These are phyloP conservation scores for Diaphora mendica DNA, from an alignment of 2,888 invertebrate genomes.

Conservation along the genomic window DNA sequence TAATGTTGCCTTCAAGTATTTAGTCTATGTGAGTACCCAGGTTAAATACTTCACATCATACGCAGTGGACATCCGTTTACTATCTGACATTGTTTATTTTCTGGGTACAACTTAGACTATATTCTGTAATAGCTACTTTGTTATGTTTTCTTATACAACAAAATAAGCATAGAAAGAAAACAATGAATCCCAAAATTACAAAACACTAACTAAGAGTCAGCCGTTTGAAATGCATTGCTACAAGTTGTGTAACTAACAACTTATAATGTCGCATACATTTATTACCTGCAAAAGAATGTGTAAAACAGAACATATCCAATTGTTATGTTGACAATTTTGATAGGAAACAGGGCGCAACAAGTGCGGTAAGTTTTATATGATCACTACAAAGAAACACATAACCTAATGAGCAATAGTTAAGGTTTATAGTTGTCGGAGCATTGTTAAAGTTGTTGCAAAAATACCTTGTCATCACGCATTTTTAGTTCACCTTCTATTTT, in stretches of 20 bases:
- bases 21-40: neutral
- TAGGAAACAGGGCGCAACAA: constrained; percentile 76
- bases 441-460: constrained; percentile 52
- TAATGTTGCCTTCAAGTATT: neutral
- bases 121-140: constrained; percentile 8
- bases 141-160: constrained; percentile 16
- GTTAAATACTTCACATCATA: neutral
- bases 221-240: constrained; percentile 21
- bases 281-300: constrained; percentile 54
- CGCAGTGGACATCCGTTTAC: neutral
- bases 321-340: constrained; percentile 75
- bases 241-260: constrained; percentile 44
- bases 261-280: constrained; percentile 36
- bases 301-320: constrained; percentile 62
- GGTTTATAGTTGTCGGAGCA: constrained; percentile 8
- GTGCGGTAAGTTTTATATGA: constrained; percentile 48
- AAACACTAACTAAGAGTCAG: constrained; percentile 19
- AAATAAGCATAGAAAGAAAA: constrained; percentile 15
- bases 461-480: constrained; percentile 45
- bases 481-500: constrained; percentile 47
- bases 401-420: constrained; percentile 19
- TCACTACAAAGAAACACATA: constrained; percentile 37
- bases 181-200: constrained; percentile 23
- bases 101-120: neutral
- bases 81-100: neutral